Base-by-base conservation (phyloP, 2,888 invertebrate species). In the Chesias legatella region DNA sequence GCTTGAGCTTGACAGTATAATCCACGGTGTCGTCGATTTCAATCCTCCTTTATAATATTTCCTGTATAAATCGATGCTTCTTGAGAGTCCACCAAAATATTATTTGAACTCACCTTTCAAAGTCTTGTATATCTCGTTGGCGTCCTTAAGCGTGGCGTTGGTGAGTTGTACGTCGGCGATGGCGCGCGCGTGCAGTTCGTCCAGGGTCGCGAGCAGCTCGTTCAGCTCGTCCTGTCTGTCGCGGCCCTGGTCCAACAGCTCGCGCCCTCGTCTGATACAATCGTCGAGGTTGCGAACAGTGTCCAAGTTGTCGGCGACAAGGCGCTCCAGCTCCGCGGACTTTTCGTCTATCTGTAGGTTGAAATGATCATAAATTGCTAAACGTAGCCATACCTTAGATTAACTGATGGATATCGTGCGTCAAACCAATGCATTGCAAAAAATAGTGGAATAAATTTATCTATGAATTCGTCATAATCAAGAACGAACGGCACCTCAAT, bases 131-230 rank as follows among this genome's bases (percentile, higher is more conserved):
- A 69, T 68, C 27, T 66, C 63, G 17, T 63, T 67, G 7, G 76
- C 77, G 24, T 75, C 75, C 45, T 75, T 76, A 5, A 78, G 54
- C 1, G 76, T 79, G 0, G 72, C 69, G 1, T 98, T 95, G 1
- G 97, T 97, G 34, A 94, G 90, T 40, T 93, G 90, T 0, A 98
- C 95, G 1, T 98, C 98, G 34, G 94, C 92, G 41, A 92, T 91
- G 0, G 98, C 98, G 61, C 92, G 92, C 3, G 90, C 92, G 35
- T 93, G 91, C 0, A 94, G 92, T 10, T 91, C 91, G 63, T 95
- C 94, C 5, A 96, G 92, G 47, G 94, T 94, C 0, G 93, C 92
- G 39, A 97, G 73, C 6, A 97, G 88, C 49, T 94, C 94, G 58
- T 95, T 94, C 1, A 96, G 91, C 38, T 92, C 91, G 62, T 93